phyloP scores from a whole-genome alignment of 2,888 invertebrate species.

The Chrysolina haemoptera region DNA sequence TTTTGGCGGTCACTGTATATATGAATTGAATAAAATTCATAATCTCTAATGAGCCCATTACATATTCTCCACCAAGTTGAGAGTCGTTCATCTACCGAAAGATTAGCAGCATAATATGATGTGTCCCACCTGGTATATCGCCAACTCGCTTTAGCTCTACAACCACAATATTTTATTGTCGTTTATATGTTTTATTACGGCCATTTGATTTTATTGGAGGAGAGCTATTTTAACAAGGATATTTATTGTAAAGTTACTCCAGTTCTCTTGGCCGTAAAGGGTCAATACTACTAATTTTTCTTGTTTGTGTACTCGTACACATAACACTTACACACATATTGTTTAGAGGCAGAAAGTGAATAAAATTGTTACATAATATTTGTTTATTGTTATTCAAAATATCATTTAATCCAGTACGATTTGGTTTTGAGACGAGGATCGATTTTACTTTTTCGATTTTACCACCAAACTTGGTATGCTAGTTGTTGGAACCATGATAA shows the following conservation, averaged over 20 bases:
- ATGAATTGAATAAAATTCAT: too few relatives aligned
- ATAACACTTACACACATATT: conserved; percentile 13
- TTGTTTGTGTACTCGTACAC: not conserved
- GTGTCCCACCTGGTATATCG: not conserved
- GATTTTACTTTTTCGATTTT: too few relatives aligned
- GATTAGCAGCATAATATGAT: not conserved
- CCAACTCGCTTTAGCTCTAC: not conserved
- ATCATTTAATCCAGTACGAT: too few relatives aligned
- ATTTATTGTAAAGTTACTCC: conserved; percentile 20
- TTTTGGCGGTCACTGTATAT: too few relatives aligned
- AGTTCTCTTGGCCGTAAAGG: conserved; percentile 24
- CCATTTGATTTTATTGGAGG: conserved; percentile 14
- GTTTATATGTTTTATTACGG: conserved; percentile 21
- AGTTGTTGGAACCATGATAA: too few relatives aligned
- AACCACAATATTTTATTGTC: conserved; percentile 16
- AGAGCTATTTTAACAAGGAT: conserved; percentile 23
- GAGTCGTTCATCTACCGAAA: not conserved
- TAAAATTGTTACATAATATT: conserved; percentile 14
- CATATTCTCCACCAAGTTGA: too few relatives aligned
- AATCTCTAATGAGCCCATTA: too few relatives aligned
- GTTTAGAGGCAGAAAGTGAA: not conserved
- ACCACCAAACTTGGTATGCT: too few relatives aligned
- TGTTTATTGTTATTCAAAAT: not conserved
- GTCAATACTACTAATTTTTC: conserved; percentile 20
- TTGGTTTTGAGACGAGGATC: too few relatives aligned